Base-by-base conservation (phyloP, 2,113 vertebrate genomes). In the Triplophysa rosa region DNA sequence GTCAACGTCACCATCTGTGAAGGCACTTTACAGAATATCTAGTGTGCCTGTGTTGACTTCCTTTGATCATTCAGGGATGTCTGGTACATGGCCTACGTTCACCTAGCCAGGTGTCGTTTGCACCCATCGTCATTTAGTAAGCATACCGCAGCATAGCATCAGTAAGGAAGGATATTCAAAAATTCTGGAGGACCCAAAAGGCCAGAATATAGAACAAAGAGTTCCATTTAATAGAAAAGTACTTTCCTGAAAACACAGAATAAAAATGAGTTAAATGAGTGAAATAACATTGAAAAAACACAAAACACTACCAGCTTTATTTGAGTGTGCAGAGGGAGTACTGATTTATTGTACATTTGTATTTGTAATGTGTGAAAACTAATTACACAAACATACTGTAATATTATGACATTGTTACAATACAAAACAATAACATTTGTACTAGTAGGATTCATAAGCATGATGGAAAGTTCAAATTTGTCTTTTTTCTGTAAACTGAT, bases 1-100 rank as follows among this genome's bases (percentile, higher is more conserved):
- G 73, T 80, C 80, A 85, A 82, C 84, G 77, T 71, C 75, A 69
- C 76, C 83, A 78, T 85, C 80, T 79, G 81, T 83, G 77, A 72
- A 80, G 67, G 87, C 82, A 88, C 86, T 88, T 80, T 2, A 45
- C 42, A 45, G 79, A 71, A 83, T 67, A 81, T 85, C 81, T 56
- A 85, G 82, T 64, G 59, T 79, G 78, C 78, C 78, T 86, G 47
- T 23, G 64, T 37, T 26, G 82, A 86, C 62, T 84, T 85, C 77
- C 81, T 84, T 85, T 87, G 40, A 78, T 86, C 70, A 83, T 78
- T 45, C 71, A 74, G 8, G 61, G 29, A 81, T 66, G n/a, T 26
- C 14, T 64, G 71, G 63, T 87, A 33, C 37, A 40, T 67, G 78
- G 63, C 78, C 67, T 71, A 67, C 14, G 33, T 78, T 80, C 83